Evolutionary conservation across 2,797 vertebrate genomes (phyloP).

Genomic region (Tinamus major): DNA sequence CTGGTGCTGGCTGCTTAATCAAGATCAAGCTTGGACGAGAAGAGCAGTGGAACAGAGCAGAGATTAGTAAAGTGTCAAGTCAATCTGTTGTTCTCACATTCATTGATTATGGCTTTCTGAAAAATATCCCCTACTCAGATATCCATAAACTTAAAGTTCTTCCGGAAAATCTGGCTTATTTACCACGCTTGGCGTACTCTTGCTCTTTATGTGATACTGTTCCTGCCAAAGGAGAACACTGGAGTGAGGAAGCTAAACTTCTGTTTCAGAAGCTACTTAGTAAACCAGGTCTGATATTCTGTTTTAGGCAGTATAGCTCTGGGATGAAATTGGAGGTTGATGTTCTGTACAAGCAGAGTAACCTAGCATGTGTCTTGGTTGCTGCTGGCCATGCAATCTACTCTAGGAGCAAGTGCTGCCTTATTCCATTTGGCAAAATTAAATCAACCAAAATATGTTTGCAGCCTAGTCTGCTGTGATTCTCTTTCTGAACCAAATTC

Average conservation of each 20-base stretch:
- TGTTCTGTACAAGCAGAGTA: constrained; percentile 73
- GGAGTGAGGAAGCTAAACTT: constrained; percentile 83
- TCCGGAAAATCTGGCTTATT: constrained; percentile 74
- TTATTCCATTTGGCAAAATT: background rate
- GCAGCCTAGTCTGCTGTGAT: background rate
- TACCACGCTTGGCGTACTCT: constrained; percentile 83
- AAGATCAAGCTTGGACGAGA: constrained; percentile 77
- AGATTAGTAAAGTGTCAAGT: constrained; percentile 77
- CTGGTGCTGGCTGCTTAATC: constrained; percentile 84
- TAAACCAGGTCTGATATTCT: constrained; percentile 80
- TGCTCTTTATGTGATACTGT: constrained; percentile 82
- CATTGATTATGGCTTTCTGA: constrained; percentile 85
- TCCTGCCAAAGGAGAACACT: constrained; percentile 77
- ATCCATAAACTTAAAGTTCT: constrained; percentile 79
- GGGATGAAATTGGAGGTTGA: constrained; percentile 84
- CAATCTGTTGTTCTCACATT: constrained; percentile 76
- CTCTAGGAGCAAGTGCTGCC: constrained; percentile 9
- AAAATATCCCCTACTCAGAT: constrained; percentile 71
- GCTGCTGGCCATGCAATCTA: constrained; percentile 64
- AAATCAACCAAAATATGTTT: background rate
- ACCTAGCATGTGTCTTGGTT: constrained; percentile 76
- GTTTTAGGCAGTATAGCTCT: constrained; percentile 78
- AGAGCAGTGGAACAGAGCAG: constrained; percentile 87
- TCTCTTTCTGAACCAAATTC: background rate
- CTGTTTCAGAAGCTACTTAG: constrained; percentile 83